A percentile compares a stretch with the other conserved stretches of the same genome.
phyloP scores from a whole-genome alignment of 2,888 invertebrate genomes.

The Allygus modestus region DNA sequence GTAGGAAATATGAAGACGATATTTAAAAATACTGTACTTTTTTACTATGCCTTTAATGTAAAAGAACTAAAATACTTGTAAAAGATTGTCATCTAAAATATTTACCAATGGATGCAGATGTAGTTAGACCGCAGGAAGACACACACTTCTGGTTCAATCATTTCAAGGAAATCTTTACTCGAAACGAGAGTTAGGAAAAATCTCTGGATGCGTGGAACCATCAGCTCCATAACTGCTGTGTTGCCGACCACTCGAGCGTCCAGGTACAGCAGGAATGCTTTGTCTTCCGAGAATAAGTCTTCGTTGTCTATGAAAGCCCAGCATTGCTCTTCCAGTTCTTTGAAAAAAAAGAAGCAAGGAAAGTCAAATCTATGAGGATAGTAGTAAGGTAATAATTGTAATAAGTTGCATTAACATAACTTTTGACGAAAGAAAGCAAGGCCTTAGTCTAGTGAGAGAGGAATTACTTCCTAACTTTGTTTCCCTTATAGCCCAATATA shows the following conservation, averaged over 20 bases:
- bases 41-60: too few relatives aligned
- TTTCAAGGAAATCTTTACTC: slow-evolving; percentile 83
- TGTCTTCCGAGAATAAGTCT: slow-evolving; percentile 84
- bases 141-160: slow-evolving; percentile 82
- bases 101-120: slow-evolving; percentile 78
- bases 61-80: too few relatives aligned
- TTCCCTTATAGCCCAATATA: too few relatives aligned
- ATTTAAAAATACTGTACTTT: too few relatives aligned
- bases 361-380: too few relatives aligned
- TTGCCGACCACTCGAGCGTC: slow-evolving; percentile 79
- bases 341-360: neutral
- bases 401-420: too few relatives aligned
- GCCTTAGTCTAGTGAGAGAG: too few relatives aligned
- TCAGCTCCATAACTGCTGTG: slow-evolving; percentile 82
- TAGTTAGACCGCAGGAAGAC: slow-evolving; percentile 84
- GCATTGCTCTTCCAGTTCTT: slow-evolving; percentile 86
- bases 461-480: too few relatives aligned
- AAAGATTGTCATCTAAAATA: too few relatives aligned
- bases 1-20: too few relatives aligned
- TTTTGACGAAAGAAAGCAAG: too few relatives aligned
- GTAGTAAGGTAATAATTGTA: too few relatives aligned
- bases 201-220: slow-evolving; percentile 85
- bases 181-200: slow-evolving; percentile 88
- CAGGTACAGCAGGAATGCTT: slow-evolving; percentile 83
- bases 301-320: slow-evolving; percentile 86